Base-by-base conservation (phyloP, 2,113 vertebrate genomes). In the Notarius quadriscutis region DNA sequence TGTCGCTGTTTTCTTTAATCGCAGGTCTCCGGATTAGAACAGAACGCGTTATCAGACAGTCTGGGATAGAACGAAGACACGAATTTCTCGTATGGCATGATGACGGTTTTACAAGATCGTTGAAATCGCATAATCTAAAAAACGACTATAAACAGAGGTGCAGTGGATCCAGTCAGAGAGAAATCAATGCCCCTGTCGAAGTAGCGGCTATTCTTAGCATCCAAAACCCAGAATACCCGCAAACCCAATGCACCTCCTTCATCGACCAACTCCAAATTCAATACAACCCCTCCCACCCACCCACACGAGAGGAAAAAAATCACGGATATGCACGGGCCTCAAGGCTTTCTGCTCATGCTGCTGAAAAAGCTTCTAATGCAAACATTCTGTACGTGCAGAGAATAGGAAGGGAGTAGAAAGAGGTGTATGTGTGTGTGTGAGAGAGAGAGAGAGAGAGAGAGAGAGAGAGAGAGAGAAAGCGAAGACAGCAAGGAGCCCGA, bases 331-430 rank as follows among this genome's bases (percentile, higher is more conserved):
- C 11, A 10, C 6, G 27, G 69, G 50, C 86, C 86, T 81, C 1
- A 41, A 83, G 81, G 81, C 71, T 88, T 82, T 84, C 57, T 75
- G 87, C 89, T 75, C 86, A 78, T 69, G 80, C 84, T 81, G 84
- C 81, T 81, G 75, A 84, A 90, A 88, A 67, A 86, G 89, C 85
- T 69, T 65, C 71, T 87, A 90, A 90, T 86, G 83, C 85, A 90
- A 88, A 90, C 89, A 90, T 85, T 88, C 85, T 88, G 89, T 85
- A 81, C 71, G 87, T 85, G 58, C n/a, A 30, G 30, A 67, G 84
- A 71, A 72, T 30, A 81, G 57, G 83, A 67, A 74, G 72, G 4
- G 62, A 67, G 80, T 1, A 53, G 81, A 63, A 60, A 65, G 78
- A n/a, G 55, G 84, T n/a, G 30, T 27, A 41, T 15, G 41, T 50